These are phyloP conservation scores for Hypotaenidia okinawae DNA, from an alignment of 2,797 vertebrate species.

Conservation along the genomic window DNA sequence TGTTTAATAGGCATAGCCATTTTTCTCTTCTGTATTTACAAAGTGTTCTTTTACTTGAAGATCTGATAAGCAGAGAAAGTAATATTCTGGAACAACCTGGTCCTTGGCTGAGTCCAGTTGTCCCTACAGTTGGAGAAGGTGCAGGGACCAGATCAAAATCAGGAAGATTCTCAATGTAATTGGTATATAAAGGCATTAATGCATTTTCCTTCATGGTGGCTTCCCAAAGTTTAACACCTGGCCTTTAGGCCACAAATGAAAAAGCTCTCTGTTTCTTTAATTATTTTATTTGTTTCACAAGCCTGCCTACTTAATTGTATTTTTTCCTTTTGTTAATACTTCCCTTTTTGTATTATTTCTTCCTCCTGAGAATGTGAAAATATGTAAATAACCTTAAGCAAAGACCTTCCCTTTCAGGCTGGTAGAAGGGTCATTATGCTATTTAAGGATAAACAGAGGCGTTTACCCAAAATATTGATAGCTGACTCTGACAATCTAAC, in stretches of 20 bases:
- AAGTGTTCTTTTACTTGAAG: not conserved
- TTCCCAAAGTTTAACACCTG: not conserved
- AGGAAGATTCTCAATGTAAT: not conserved
- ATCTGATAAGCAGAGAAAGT: not conserved
- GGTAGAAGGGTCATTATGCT: not conserved
- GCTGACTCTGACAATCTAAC: not conserved
- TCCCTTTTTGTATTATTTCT: not conserved
- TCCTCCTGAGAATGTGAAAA: not conserved
- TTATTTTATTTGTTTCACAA: not conserved
- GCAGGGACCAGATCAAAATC: not conserved
- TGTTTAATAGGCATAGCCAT: not conserved
- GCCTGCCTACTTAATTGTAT: not conserved
- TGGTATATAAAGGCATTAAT: not conserved
- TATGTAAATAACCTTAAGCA: not conserved
- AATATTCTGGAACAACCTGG: not conserved
- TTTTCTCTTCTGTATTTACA: not conserved
- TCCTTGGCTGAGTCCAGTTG: not conserved
- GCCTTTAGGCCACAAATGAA: not conserved
- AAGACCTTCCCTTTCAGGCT: not conserved
- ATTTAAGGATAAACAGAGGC: not conserved
- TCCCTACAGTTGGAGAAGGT: not conserved
- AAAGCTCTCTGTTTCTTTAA: not conserved
- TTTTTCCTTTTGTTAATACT: not conserved
- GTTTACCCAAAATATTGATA: not conserved
- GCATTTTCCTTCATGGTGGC: not conserved